Conservation (phyloP, 2,113 vertebrate genomes). For the Poecilia latipinna region DNA sequence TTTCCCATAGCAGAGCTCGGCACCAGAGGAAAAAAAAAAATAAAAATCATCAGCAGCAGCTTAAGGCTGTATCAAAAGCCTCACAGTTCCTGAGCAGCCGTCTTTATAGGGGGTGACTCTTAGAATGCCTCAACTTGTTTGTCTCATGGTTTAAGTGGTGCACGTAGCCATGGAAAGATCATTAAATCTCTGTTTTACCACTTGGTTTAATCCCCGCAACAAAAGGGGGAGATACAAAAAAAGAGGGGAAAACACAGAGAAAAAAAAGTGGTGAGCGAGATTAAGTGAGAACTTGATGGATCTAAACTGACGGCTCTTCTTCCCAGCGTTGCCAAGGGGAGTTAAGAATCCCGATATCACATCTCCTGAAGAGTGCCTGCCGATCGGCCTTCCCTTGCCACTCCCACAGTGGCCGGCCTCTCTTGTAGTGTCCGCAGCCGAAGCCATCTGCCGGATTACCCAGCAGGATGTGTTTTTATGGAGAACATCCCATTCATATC, state of each 20-base stretch:
- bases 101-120: slow-evolving; percentile 78
- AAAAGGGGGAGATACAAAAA: slow-evolving; percentile 72
- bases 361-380: slow-evolving; percentile 58
- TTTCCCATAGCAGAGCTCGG: slow-evolving; percentile 72
- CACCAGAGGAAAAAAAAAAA: slow-evolving; percentile 57
- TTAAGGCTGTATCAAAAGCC: slow-evolving; percentile 73
- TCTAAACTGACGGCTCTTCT: slow-evolving; percentile 81
- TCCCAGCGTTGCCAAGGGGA: slow-evolving; percentile 80
- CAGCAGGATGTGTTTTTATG: slow-evolving; percentile 79
- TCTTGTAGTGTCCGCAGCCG: slow-evolving; percentile 67
- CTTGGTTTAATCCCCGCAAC: slow-evolving; percentile 80
- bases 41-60: slow-evolving; percentile 54
- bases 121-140: slow-evolving; percentile 75
- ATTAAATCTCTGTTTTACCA: slow-evolving; percentile 87
- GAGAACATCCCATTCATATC: slow-evolving; percentile 81
- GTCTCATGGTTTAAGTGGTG: slow-evolving; percentile 79
- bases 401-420: slow-evolving; percentile 59
- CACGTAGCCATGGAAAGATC: slow-evolving; percentile 82
- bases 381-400: slow-evolving; percentile 64
- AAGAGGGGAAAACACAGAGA: slow-evolving; percentile 50
- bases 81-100: slow-evolving; percentile 74
- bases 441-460: slow-evolving; percentile 81
- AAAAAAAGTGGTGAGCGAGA: slow-evolving; percentile 72
- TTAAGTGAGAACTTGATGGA: slow-evolving; percentile 82
- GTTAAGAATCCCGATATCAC: slow-evolving; percentile 68